Conservation (phyloP, 2,113 vertebrate species). For the Clinocottus analis region DNA sequence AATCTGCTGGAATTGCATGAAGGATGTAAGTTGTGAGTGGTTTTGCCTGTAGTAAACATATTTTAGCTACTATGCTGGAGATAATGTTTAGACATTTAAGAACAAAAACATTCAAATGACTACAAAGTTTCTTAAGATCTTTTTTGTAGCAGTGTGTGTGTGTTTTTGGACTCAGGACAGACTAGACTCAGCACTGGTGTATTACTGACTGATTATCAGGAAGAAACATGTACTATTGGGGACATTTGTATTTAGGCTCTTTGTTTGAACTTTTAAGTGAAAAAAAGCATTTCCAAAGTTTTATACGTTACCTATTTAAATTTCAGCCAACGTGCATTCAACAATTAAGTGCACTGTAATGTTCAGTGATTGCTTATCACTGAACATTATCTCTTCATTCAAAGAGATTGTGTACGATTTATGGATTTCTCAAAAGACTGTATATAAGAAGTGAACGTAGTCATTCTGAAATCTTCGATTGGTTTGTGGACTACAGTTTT, state of each 20-base stretch:
- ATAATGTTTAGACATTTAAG: conserved; percentile 49
- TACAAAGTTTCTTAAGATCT: conserved; percentile 12
- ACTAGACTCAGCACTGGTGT: neutral
- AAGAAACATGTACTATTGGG: conserved; percentile 14
- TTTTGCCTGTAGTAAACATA: conserved; percentile 56
- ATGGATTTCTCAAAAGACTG: neutral
- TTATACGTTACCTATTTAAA: neutral
- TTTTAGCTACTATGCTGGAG: conserved; percentile 52
- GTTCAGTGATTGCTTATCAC: conserved; percentile 23
- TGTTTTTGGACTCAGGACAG: conserved; percentile 29
- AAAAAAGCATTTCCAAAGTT: neutral
- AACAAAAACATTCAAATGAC: conserved; percentile 45
- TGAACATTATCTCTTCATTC: conserved; percentile 33
- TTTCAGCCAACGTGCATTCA: neutral
- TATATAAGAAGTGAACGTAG: neutral
- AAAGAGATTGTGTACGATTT: neutral
- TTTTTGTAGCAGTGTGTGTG: neutral
- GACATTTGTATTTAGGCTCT: conserved; percentile 2
- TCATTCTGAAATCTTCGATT: no score
- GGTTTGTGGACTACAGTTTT: neutral
- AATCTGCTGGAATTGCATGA: conserved; percentile 63
- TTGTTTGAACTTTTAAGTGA: neutral
- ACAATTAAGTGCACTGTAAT: conserved; percentile 7
- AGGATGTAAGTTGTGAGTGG: conserved; percentile 48
- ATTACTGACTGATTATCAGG: neutral